Evolutionary conservation across 2,888 invertebrate genomes (phyloP).

Genomic region (Coremacera marginata): DNA sequence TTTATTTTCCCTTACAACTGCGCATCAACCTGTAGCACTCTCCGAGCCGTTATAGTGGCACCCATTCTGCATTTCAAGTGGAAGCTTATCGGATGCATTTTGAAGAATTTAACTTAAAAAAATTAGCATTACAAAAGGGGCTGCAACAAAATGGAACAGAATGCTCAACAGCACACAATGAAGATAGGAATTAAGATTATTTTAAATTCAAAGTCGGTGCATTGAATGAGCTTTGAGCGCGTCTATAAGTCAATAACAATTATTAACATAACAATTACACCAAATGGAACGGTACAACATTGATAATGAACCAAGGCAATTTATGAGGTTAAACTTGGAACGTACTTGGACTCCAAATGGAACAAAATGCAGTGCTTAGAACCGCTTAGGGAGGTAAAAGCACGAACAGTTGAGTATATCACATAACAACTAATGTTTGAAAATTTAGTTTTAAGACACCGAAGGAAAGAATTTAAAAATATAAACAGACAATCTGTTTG

Average conservation of each 20-base stretch:
- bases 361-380: too few species aligned
- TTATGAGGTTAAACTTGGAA: too few species aligned
- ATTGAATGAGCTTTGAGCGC: background rate
- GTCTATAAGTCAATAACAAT: background rate
- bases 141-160: background rate
- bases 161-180: background rate
- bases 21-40: background rate
- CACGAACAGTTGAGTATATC: too few species aligned
- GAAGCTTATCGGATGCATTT: slow-evolving; percentile 21
- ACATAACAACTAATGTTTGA: too few species aligned
- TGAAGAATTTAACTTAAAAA: slow-evolving; percentile 18
- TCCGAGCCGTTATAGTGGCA: background rate
- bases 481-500: too few species aligned
- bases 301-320: slow-evolving; percentile 8
- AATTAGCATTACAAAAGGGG: slow-evolving; percentile 32
- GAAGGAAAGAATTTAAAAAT: too few species aligned
- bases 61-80: slow-evolving; percentile 8
- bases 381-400: too few species aligned
- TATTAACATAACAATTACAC: slow-evolving; percentile 17
- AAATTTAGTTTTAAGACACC: too few species aligned
- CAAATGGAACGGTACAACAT: background rate
- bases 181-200: background rate
- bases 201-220: slow-evolving; percentile 26
- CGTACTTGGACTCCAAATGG: too few species aligned
- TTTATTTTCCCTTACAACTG: background rate